Evolutionary conservation across 2,888 invertebrate genomes (phyloP).

Genomic region (Dyspetes luteomarginatus): DNA sequence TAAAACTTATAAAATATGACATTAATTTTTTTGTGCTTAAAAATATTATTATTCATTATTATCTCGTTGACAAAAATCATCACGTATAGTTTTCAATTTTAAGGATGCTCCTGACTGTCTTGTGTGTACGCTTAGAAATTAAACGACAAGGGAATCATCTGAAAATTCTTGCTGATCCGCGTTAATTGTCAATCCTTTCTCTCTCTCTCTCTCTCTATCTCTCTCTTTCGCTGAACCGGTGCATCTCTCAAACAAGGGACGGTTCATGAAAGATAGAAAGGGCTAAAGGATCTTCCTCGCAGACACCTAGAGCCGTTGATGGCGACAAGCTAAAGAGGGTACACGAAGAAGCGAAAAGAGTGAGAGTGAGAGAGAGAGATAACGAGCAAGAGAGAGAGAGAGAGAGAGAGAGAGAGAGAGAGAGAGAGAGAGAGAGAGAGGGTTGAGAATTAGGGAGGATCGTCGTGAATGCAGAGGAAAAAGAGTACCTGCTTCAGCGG

Average conservation of each 20-base stretch:
- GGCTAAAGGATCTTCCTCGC: not conserved
- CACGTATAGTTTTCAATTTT: too few species aligned
- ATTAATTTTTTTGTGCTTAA: too few species aligned
- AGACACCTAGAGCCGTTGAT: not conserved
- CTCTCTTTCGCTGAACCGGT: too few species aligned
- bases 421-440: too few species aligned
- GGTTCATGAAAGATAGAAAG: slow-evolving; percentile 1
- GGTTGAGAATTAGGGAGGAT: not conserved
- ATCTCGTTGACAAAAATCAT: too few species aligned
- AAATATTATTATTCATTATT: too few species aligned
- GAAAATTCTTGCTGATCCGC: slow-evolving; percentile 39
- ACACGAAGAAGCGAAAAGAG: not conserved
- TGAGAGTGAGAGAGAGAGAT: not conserved
- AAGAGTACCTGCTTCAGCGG: slow-evolving; percentile 67
- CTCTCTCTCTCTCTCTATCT: not conserved
- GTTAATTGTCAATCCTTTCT: slow-evolving; percentile 46
- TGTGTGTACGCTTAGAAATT: too few species aligned
- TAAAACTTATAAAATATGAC: too few species aligned
- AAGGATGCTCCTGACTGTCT: too few species aligned
- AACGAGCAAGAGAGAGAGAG: slow-evolving; percentile 7
- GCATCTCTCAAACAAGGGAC: slow-evolving; percentile 48
- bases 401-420: too few species aligned
- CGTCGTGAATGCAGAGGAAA: slow-evolving; percentile 18
- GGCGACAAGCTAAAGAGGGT: slow-evolving; percentile 11
- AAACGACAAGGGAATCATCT: too few species aligned